A percentile compares a stretch with the other conserved stretches of the same genome.
phyloP scores from a whole-genome alignment of 1,140 invertebrate genomes.

The Magallana gigas region DNA sequence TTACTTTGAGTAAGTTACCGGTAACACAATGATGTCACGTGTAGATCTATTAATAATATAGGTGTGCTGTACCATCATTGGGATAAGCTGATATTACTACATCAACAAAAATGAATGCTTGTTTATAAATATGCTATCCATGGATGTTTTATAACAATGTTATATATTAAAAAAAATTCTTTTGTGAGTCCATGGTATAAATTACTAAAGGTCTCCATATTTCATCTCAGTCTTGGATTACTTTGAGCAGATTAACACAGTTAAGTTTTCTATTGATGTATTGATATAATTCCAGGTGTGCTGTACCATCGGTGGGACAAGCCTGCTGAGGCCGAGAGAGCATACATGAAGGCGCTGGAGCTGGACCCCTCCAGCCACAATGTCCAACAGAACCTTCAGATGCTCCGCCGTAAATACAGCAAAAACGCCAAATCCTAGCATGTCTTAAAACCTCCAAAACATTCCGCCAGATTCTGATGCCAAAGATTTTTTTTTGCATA shows the following conservation, averaged over 20 bases:
- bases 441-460: too few species aligned
- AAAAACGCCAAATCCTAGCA: neutral
- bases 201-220: neutral
- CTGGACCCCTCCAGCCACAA: constrained; percentile 83
- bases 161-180: too few species aligned
- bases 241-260: neutral
- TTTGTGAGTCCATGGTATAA: too few species aligned
- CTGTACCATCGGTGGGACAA: constrained; percentile 96
- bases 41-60: too few species aligned
- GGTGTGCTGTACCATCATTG: too few species aligned
- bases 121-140: too few species aligned
- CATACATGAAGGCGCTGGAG: constrained; percentile 88
- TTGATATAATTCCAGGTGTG: constrained; percentile 85
- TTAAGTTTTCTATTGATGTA: neutral
- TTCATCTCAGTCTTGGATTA: neutral
- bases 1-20: too few species aligned
- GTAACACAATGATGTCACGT: too few species aligned
- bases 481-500: neutral
- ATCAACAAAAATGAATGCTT: too few species aligned
- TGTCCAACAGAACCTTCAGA: constrained; percentile 83
- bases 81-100: too few species aligned
- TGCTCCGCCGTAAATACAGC: constrained; percentile 72
- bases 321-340: constrained; percentile 85
- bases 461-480: neutral
- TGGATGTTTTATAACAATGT: too few species aligned